Evolutionary conservation across 1,140 invertebrate genomes (phyloP).

Genomic region (Hylaeus volcanicus): DNA sequence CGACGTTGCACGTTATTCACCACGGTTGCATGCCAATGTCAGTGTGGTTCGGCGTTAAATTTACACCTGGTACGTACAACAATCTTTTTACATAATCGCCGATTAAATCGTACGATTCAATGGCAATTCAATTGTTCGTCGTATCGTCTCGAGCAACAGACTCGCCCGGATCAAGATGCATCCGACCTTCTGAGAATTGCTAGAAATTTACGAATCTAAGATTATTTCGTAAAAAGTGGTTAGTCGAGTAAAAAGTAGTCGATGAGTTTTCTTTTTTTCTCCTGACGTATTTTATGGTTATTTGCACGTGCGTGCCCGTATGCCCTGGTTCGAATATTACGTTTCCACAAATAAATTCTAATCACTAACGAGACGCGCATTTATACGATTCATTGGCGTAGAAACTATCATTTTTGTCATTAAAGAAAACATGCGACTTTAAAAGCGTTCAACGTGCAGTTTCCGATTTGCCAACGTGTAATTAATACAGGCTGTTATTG

Average conservation of each 20-base stretch:
- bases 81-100: constrained; percentile 6
- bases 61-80: constrained; percentile 87
- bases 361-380: too few species aligned
- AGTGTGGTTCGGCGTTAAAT: constrained; percentile 98
- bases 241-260: too few species aligned
- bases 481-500: neutral
- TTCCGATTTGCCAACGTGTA: neutral
- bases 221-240: too few species aligned
- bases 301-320: too few species aligned
- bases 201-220: too few species aligned
- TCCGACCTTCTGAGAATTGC: too few species aligned
- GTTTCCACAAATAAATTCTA: neutral
- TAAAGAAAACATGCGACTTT: too few species aligned
- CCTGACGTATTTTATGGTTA: too few species aligned
- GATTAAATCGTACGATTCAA: neutral
- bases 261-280: too few species aligned
- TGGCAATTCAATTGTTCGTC: neutral
- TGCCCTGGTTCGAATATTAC: neutral
- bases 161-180: too few species aligned
- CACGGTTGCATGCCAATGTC: constrained; percentile 98
- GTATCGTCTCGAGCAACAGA: neutral
- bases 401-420: too few species aligned
- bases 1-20: constrained; percentile 96
- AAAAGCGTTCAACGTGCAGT: neutral
- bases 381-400: neutral